phyloP scores from a whole-genome alignment of 1,140 invertebrate genomes.

The Drosophila cardini region DNA sequence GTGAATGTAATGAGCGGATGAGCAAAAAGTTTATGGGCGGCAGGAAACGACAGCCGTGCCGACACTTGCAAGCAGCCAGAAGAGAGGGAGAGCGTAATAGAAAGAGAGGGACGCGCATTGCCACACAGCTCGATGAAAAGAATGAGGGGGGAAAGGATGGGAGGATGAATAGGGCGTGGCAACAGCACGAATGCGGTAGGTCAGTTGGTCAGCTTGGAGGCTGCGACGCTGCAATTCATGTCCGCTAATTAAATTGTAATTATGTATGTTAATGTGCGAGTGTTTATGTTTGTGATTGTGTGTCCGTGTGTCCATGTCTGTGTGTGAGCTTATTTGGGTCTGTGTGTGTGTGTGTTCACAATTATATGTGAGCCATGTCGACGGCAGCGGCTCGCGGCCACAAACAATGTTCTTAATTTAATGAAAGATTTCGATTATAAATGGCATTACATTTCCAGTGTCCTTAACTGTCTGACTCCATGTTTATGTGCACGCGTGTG shows the following conservation, averaged over 20 bases:
- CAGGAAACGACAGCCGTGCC: conserved; percentile 73
- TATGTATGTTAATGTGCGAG: conserved; percentile 78
- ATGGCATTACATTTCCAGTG: conserved; percentile 71
- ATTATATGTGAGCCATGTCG: conserved; percentile 29
- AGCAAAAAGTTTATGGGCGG: conserved; percentile 70
- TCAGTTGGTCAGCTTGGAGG: conserved; percentile 39
- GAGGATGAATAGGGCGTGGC: too few species aligned
- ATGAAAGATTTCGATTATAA: conserved; percentile 81
- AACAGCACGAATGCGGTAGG: conserved; percentile 27
- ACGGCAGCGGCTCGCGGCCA: conserved; percentile 40
- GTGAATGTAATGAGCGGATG: conserved; percentile 58
- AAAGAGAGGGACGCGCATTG: neutral
- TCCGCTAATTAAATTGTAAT: conserved; percentile 82
- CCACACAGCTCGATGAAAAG: conserved; percentile 1
- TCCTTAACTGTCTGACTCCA: conserved; percentile 13
- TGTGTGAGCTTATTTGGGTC: too few species aligned
- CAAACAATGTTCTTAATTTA: conserved; percentile 81
- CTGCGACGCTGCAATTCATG: conserved; percentile 74
- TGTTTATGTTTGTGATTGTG: conserved; percentile 35
- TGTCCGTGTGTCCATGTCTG: neutral
- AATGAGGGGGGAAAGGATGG: neutral
- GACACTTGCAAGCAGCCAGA: conserved; percentile 56
- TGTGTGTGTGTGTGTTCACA: conserved; percentile 8
- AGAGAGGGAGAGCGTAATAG: neutral
- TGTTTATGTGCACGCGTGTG: neutral